phyloP scores from a whole-genome alignment of 2,113 vertebrate species.

The Perccottus glenii region DNA sequence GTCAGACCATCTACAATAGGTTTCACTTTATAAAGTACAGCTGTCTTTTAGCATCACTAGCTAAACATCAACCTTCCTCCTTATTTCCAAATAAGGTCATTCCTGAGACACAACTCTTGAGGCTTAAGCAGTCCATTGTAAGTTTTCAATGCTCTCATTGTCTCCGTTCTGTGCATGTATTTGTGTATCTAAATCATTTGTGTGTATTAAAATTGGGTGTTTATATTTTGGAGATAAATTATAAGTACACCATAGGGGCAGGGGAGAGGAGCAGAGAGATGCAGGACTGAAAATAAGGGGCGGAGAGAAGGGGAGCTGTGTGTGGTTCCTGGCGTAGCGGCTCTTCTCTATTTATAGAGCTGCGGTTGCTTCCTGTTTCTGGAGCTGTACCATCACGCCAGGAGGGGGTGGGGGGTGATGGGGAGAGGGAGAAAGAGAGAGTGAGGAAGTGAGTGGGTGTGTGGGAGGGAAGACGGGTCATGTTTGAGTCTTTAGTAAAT shows the following conservation, averaged over 20 bases:
- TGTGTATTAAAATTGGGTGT: conserved; percentile 14
- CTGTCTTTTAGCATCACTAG: too few species aligned
- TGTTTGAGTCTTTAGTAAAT: conserved; percentile 75
- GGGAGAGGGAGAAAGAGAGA: conserved; percentile 20
- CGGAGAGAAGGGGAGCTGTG: conserved; percentile 51
- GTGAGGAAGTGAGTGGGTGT: conserved; percentile 65
- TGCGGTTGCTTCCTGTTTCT: conserved; percentile 78
- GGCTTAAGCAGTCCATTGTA: too few species aligned
- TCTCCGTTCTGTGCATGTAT: not conserved
- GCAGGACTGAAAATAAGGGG: conserved; percentile 39
- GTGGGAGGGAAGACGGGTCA: conserved; percentile 67
- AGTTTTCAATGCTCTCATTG: not conserved
- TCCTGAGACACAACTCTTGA: not conserved
- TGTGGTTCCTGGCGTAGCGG: conserved; percentile 72
- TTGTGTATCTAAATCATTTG: not conserved
- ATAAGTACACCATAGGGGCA: conserved; percentile 36
- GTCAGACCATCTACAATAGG: too few species aligned
- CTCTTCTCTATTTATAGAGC: conserved; percentile 78
- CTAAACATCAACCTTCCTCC: not conserved
- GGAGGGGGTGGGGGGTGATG: conserved; percentile 40
- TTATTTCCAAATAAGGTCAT: conserved; percentile 2
- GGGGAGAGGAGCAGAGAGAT: not conserved
- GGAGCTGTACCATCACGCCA: conserved; percentile 74
- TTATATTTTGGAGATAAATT: conserved; percentile 45
- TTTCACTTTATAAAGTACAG: too few species aligned